Base-by-base conservation (phyloP, 1,140 invertebrate genomes). In the Euschistus heros region DNA sequence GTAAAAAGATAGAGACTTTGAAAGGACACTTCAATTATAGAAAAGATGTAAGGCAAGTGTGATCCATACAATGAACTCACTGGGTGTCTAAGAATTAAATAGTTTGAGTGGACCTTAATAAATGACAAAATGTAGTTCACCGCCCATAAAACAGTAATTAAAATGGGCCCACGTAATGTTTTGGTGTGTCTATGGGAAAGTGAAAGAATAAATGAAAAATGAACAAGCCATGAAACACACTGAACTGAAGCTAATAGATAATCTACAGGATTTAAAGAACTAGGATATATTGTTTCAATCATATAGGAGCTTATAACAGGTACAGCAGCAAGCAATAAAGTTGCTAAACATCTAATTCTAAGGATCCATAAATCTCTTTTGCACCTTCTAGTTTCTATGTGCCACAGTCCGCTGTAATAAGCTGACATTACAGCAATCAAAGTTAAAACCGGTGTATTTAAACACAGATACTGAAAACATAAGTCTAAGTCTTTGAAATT, bases 401-500 rank as follows among this genome's bases (percentile, higher is more conserved):
- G 76, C 68, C 82, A 81, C 70, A 80, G 80, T 20, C 87, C 88
- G 67, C 86, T 82, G 74, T 88, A 86, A 76, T 86, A 93, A 1
- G 85, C 82, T 33, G 89, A 92, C 57, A 82, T 73, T 24, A 87
- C 77, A 8, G 87, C 84, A 66, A 92, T 78, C 22, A 90, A 74
- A 52, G 81, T 79, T 67, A 86, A 81, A 37, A 84, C 73, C 26
- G 89, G 88, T 65, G 89, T 66, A 4, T 72, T 69, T 17, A 90
- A 77, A 69, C 82, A 84, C 50, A 91, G 73, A 72, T 89, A 82
- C 74, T 91, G 87, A 73, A 92, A 92, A 74, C 91, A 94, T 54
- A 84, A 76, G 68, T 87, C 83, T 69, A 92, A 79, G 75, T 91
- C 87, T 70, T 83, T 82, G 8, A 79, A 80, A n/a, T 76, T 72